phyloP scores from a whole-genome alignment of 2,113 vertebrate genomes.

The Ptilonorhynchus violaceus region DNA sequence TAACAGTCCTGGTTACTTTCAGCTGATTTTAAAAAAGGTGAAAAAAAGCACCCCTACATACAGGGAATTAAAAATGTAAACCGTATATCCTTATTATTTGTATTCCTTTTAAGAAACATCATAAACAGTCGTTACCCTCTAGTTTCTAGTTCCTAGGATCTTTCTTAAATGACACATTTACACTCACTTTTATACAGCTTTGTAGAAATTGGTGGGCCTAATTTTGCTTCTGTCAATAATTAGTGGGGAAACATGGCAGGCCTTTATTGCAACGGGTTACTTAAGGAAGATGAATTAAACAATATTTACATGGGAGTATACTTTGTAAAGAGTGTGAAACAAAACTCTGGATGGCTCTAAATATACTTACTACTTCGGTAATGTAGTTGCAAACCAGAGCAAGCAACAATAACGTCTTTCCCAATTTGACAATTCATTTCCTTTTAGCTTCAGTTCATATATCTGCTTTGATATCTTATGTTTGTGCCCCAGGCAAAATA shows the following conservation, averaged over 20 bases:
- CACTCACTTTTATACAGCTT: neutral
- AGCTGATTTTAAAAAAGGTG: neutral
- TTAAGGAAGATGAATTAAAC: neutral
- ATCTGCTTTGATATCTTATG: constrained; percentile 55
- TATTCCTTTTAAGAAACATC: neutral
- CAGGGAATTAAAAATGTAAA: neutral
- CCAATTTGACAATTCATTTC: constrained; percentile 42
- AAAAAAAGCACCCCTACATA: neutral
- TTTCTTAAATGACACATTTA: neutral
- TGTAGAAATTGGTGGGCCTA: neutral
- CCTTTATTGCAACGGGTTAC: neutral
- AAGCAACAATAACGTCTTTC: constrained; percentile 31
- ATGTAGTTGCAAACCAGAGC: neutral
- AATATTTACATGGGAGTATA: neutral
- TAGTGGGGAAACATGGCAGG: neutral
- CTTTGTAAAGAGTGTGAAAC: neutral
- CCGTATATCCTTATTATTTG: neutral
- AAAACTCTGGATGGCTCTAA: neutral
- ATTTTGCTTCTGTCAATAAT: neutral
- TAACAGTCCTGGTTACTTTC: neutral
- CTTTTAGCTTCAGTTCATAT: constrained; percentile 14
- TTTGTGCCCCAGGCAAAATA: constrained; percentile 63
- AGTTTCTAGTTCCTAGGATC: neutral
- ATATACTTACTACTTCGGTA: neutral
- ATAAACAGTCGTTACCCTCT: neutral